phyloP scores from a whole-genome alignment of 2,113 vertebrate species.

The Monopterus albus region DNA sequence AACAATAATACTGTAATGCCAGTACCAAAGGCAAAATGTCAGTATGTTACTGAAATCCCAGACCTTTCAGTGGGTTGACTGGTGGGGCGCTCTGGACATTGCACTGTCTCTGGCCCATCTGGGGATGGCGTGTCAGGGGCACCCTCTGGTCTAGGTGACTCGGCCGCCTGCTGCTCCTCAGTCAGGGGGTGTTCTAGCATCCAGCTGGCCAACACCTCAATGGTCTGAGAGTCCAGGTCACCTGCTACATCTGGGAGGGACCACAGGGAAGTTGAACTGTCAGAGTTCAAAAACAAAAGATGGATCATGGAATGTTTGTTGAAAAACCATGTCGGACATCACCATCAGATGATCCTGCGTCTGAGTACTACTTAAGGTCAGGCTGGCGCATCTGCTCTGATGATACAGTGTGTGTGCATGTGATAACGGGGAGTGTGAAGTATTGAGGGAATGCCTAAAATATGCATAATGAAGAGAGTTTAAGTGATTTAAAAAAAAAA shows the following conservation, averaged over 20 bases:
- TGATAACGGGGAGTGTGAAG: background rate
- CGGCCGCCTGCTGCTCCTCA: constrained; percentile 76
- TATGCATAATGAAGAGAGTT: background rate
- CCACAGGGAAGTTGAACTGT: constrained; percentile 49
- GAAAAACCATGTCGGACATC: constrained; percentile 28
- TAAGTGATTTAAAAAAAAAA: background rate
- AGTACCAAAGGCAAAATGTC: background rate
- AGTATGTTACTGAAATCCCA: background rate
- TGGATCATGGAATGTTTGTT: constrained; percentile 20
- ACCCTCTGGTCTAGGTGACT: constrained; percentile 53
- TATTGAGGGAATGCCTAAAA: background rate
- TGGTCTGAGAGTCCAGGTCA: constrained; percentile 83
- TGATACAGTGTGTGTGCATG: background rate
- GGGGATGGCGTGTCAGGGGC: constrained; percentile 75
- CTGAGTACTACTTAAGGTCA: constrained; percentile 13
- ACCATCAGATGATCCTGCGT: constrained; percentile 8
- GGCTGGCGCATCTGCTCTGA: constrained; percentile 20
- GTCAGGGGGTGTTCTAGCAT: constrained; percentile 85
- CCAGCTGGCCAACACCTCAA: constrained; percentile 85
- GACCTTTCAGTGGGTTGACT: constrained; percentile 81
- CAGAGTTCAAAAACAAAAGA: constrained; percentile 49
- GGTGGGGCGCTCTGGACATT: constrained; percentile 79
- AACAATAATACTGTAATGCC: background rate
- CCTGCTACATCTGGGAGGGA: constrained; percentile 79
- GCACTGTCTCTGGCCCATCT: constrained; percentile 83